A percentile compares a stretch with the other conserved stretches of the same genome.
Evolutionary conservation across 2,113 vertebrate genomes (phyloP).

Genomic region (Chamaea fasciata): DNA sequence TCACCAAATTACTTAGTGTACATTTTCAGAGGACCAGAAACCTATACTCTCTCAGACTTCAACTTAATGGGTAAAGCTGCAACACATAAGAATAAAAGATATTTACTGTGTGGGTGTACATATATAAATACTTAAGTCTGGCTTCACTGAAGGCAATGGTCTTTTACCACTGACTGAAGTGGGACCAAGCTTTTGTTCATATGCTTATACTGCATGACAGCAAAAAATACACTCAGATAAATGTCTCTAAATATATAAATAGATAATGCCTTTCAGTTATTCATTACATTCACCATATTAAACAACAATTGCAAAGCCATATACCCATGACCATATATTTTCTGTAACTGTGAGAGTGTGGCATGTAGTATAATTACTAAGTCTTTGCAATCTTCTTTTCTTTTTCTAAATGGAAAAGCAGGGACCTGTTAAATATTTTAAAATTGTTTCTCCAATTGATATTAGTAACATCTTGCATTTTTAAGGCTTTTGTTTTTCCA

Average conservation of each 20-base stretch:
- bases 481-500: constrained; percentile 39
- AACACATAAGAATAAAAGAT: neutral
- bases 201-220: neutral
- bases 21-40: neutral
- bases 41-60: neutral
- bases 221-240: neutral
- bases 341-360: neutral
- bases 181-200: neutral
- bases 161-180: neutral
- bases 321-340: neutral
- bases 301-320: neutral
- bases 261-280: neutral
- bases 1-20: neutral
- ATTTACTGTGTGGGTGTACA: neutral
- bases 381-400: neutral
- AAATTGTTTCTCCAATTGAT: constrained; percentile 5
- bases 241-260: neutral
- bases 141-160: neutral
- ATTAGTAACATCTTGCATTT: constrained; percentile 28
- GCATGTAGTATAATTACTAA: neutral
- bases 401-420: neutral
- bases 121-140: neutral
- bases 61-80: neutral
- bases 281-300: neutral
- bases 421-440: constrained; percentile 22